Percentiles rank a stretch among this genome's conserved stretches.
Evolutionary conservation across 2,797 vertebrate species (phyloP).

Genomic region (Mergus octosetaceus): DNA sequence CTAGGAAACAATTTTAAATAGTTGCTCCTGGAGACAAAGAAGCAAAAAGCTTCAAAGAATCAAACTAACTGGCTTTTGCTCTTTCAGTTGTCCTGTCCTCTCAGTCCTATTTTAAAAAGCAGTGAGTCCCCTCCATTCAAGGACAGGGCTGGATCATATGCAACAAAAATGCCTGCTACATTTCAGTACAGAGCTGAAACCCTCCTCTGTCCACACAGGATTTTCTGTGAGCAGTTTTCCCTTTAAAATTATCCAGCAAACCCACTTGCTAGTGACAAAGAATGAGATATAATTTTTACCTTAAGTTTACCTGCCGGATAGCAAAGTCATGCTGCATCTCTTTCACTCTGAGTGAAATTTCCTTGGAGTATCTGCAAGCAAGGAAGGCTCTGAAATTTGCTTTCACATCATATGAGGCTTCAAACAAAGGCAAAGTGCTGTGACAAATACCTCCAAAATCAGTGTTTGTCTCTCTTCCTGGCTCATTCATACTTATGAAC

Average conservation of each 20-base stretch:
- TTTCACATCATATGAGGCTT: slow-evolving; percentile 7
- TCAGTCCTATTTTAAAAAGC: neutral
- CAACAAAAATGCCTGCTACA: neutral
- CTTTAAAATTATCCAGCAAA: neutral
- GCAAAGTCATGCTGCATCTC: neutral
- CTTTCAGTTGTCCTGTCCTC: neutral
- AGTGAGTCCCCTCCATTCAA: neutral
- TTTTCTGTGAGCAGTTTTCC: neutral
- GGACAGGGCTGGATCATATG: neutral
- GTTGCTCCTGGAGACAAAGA: neutral
- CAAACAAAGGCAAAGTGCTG: slow-evolving; percentile 45
- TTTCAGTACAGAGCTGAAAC: neutral
- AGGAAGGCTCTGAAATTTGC: slow-evolving; percentile 21
- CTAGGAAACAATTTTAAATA: neutral
- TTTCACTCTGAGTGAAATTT: neutral
- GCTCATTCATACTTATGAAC: neutral
- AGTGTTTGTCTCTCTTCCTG: slow-evolving; percentile 22
- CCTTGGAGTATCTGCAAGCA: neutral
- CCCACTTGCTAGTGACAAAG: neutral
- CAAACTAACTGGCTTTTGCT: neutral
- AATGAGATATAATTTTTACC: neutral
- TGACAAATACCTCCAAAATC: slow-evolving; percentile 1
- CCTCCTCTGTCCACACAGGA: neutral
- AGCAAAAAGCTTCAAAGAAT: neutral
- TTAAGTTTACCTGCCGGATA: neutral